A percentile compares a stretch with the other conserved stretches of the same genome.
phyloP scores from a whole-genome alignment of 1,140 invertebrate genomes.

The Planococcus citri region DNA sequence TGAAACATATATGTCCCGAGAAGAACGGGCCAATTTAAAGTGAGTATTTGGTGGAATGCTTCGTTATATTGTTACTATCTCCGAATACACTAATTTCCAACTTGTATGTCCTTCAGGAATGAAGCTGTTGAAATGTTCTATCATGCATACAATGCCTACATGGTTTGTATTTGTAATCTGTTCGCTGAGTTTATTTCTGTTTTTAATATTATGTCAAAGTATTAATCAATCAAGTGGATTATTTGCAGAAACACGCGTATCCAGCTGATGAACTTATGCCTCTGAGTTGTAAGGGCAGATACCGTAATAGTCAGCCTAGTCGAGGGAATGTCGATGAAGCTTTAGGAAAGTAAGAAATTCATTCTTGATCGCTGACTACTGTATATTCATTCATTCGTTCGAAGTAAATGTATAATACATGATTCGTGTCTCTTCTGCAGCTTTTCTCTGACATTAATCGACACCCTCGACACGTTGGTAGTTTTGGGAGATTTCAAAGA shows the following conservation, averaged over 20 bases:
- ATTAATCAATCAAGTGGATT: background rate
- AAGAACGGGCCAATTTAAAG: constrained; percentile 8
- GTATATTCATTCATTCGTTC: no score
- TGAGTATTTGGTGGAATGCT: background rate
- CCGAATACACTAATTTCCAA: background rate
- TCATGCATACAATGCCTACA: constrained; percentile 93
- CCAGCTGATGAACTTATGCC: constrained; percentile 98
- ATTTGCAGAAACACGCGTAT: constrained; percentile 70
- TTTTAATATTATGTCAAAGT: constrained; percentile 14
- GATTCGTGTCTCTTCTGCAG: constrained; percentile 15
- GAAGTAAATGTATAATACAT: no score
- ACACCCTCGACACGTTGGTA: constrained; percentile 86
- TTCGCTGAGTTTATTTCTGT: constrained; percentile 13
- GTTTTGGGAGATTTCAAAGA: constrained; percentile 84
- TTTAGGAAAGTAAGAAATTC: constrained; percentile 81
- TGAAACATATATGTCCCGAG: constrained; percentile 6
- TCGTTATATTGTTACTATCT: background rate
- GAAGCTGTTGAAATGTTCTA: constrained; percentile 90
- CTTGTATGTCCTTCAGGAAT: constrained; percentile 34
- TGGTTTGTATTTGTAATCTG: no score
- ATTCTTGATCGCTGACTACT: background rate
- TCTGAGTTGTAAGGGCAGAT: constrained; percentile 83
- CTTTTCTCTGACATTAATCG: constrained; percentile 91
- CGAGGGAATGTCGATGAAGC: constrained; percentile 92
- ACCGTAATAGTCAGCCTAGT: constrained; percentile 67